Conservation (phyloP, 2,888 invertebrate genomes). For the Acanthococcus lagerstroemiae region DNA sequence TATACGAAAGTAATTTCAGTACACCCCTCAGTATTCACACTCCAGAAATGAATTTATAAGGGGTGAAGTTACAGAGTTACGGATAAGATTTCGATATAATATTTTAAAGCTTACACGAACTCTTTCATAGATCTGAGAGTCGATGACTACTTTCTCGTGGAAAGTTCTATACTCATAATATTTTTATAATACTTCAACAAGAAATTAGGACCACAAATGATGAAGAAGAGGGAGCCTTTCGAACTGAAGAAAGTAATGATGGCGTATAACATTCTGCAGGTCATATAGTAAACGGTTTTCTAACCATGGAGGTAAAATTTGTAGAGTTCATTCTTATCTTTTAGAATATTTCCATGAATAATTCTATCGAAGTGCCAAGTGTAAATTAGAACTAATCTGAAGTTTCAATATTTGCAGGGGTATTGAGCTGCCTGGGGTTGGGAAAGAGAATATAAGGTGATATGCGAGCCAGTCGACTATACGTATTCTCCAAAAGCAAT, state of each 20-base stretch:
- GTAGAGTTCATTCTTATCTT: background rate
- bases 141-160: conserved; percentile 21
- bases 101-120: too few relatives aligned
- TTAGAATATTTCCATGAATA: too few relatives aligned
- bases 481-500: background rate
- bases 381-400: too few relatives aligned
- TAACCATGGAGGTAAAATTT: conserved; percentile 29
- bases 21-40: too few relatives aligned
- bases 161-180: conserved; percentile 14
- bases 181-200: conserved; percentile 24
- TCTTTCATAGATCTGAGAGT: conserved; percentile 32
- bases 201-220: conserved; percentile 29
- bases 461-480: background rate
- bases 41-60: too few relatives aligned
- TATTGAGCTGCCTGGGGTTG: background rate
- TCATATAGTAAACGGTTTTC: conserved; percentile 17
- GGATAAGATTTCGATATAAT: too few relatives aligned
- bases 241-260: conserved; percentile 22
- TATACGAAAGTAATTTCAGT: too few relatives aligned
- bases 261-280: conserved; percentile 27
- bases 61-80: too few relatives aligned
- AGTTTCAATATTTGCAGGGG: background rate
- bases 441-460: background rate
- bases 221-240: conserved; percentile 28
- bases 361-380: too few relatives aligned